Base-by-base conservation (phyloP, 2,797 vertebrate species). In the Helostoma temminkii region DNA sequence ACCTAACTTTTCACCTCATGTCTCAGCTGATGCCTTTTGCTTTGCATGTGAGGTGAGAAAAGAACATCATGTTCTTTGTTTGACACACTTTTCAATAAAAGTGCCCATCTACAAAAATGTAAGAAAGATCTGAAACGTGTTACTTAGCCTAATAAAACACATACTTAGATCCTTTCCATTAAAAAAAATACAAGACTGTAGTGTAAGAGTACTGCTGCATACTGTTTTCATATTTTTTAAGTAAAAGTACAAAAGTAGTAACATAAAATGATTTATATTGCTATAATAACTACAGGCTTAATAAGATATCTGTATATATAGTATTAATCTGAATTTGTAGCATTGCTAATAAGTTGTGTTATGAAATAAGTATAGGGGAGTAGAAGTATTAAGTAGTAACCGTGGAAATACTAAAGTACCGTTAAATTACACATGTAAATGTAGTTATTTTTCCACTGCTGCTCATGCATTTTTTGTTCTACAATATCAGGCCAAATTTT, bases 41-140 rank as follows among this genome's bases (percentile, higher is more conserved):
- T 28, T 24, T 26, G n/a, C 66, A 58, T 78, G 57, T 76, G 56
- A 66, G 22, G 15, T 24, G 18, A 37, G 3, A 6, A 67, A 54
- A 58, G 15, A 19, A 18, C 24, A 6, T 30, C 28, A 30, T 30
- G 28, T 1, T 30, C 19, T 7, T 6, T 7, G n/a, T 9, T 43
- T 46, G 4, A 30, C 18, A 39, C 22, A 53, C 10, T 36, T 11
- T 39, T 4, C 12, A 1, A 46, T 14, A 19, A 34, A 21, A 14
- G 16, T 16, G 19, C 22, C 6, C 14, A 15, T 6, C 22, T 15
- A 12, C 5, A 16, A 47, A 5, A 9, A 46, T 24, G 6, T 30
- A n/a, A n/a, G 28, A 30, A 30, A 16, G 8, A 1, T 26, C 16
- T 25, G 5, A 26, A 26, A 14, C 3, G 10, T 36, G 34, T 3